A percentile compares a stretch with the other conserved stretches of the same genome.
phyloP scores from a whole-genome alignment of 1,140 invertebrate genomes.

The Agraylea sexmaculata region DNA sequence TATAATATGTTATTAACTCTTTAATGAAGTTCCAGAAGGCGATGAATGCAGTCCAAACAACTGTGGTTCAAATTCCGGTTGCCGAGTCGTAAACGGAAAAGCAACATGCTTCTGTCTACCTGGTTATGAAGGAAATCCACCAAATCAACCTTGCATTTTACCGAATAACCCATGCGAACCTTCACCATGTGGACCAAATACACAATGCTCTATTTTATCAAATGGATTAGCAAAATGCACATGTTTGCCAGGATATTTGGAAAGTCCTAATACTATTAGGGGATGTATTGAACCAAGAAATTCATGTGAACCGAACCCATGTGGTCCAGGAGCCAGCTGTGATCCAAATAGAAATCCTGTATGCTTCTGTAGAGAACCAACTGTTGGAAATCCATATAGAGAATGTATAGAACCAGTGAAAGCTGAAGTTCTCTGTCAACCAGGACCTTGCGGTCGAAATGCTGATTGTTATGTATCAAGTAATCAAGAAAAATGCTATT shows the following conservation, averaged over 20 bases:
- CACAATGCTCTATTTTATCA: slow-evolving; percentile 65
- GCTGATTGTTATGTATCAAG: slow-evolving; percentile 67
- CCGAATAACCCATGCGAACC: slow-evolving; percentile 69
- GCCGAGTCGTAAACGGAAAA: slow-evolving; percentile 54
- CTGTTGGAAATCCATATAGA: slow-evolving; percentile 66
- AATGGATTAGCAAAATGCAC: slow-evolving; percentile 82
- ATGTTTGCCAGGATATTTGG: slow-evolving; percentile 68
- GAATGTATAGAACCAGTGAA: slow-evolving; percentile 48
- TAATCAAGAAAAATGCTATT: slow-evolving; percentile 69
- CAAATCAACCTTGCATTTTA: slow-evolving; percentile 48
- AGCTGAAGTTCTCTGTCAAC: slow-evolving; percentile 52
- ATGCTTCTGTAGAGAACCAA: slow-evolving; percentile 67
- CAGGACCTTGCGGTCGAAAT: slow-evolving; percentile 66
- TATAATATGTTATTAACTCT: slow-evolving; percentile 8
- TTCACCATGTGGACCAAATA: slow-evolving; percentile 79
- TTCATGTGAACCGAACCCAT: slow-evolving; percentile 70
- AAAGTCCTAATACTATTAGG: slow-evolving; percentile 76
- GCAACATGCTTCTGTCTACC: slow-evolving; percentile 76
- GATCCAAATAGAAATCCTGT: slow-evolving; percentile 63
- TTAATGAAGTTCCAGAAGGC: slow-evolving; percentile 67
- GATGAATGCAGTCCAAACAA: slow-evolving; percentile 72
- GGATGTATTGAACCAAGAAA: slow-evolving; percentile 67
- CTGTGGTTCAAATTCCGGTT: slow-evolving; percentile 73
- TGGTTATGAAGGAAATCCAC: slow-evolving; percentile 79
- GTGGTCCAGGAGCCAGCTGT: slow-evolving; percentile 65